These are phyloP conservation scores for Phortica okadai DNA, from an alignment of 2,888 invertebrate genomes.

Conservation along the genomic window DNA sequence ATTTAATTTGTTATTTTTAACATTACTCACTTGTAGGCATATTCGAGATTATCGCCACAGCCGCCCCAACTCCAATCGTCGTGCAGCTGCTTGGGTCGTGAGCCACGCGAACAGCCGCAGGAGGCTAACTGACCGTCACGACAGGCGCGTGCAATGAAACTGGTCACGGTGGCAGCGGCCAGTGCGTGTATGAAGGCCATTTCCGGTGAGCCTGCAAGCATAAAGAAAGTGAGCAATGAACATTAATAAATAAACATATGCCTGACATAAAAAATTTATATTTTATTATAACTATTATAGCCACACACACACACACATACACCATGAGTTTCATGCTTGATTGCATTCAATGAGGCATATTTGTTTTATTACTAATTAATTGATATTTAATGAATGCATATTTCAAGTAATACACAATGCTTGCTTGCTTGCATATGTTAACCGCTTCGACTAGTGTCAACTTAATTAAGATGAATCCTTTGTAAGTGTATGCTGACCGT, in stretches of 20 bases:
- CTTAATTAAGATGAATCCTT: slow-evolving; percentile 22
- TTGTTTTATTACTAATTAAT: slow-evolving; percentile 16
- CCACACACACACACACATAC: neutral
- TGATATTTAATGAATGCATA: slow-evolving; percentile 15
- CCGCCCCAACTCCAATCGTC: slow-evolving; percentile 99
- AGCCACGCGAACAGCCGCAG: slow-evolving; percentile 92
- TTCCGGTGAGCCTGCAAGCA: slow-evolving; percentile 84
- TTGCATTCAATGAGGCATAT: neutral
- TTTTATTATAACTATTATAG: neutral
- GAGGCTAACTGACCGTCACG: slow-evolving; percentile 92
- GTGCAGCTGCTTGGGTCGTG: slow-evolving; percentile 88
- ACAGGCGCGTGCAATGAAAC: slow-evolving; percentile 92
- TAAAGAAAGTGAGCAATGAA: slow-evolving; percentile 35
- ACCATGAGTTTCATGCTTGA: neutral
- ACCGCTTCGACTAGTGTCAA: neutral
- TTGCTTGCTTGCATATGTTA: neutral
- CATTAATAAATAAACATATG: slow-evolving; percentile 9
- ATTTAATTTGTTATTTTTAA: neutral
- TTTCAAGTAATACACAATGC: neutral
- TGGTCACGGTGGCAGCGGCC: slow-evolving; percentile 91
- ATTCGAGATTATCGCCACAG: slow-evolving; percentile 97
- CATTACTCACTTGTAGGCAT: slow-evolving; percentile 90
- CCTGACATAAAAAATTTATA: neutral
- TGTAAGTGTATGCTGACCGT: neutral
- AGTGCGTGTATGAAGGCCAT: slow-evolving; percentile 95